Evolutionary conservation across 2,888 invertebrate species (phyloP), one percentile per base, ranked within the genome.

Genomic region (Drosophila robusta): DNA sequence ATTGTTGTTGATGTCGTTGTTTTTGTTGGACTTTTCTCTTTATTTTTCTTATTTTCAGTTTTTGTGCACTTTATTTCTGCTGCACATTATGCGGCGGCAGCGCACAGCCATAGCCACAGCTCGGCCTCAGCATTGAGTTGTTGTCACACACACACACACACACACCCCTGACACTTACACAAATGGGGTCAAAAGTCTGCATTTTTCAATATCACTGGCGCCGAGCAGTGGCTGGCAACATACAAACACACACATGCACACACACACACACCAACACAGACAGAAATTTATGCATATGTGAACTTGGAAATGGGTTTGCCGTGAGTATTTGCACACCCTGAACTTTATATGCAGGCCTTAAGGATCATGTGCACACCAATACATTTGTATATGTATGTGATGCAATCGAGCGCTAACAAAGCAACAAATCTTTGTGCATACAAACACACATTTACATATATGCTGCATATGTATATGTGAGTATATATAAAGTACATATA

Each of bases 191-290:
- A 75, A 62, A 78, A 72, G 78, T 78, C 78, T 78, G 79, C 47
- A 78, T 64, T 78, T 75, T 78, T 78, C 79, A 78, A 78, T 78
- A 78, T 68, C 78, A 79, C 42, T 75, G 78, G 78, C 78, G 78
- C 78, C 78, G 58, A 56, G 46, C 45, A 18, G 56, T 45, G 47
- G 66, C 62, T 75, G 74, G 71, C 73, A 69, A 64, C 71, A 70
- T 32, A 46, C 24, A 41, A 41, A 64, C 18, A 58, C 38, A 44
- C 18, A 49, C 29, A 52, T 29, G 42, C 12, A 56, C 2, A 52
- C 41, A 42, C 16, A 52, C 5, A 50, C 11, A n/a, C 18, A 45
- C 7, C 22, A 36, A 44, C 44, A 49, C 36, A 8, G 0, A 62
- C 46, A 51, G 32, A 52, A 50, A 70, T 57, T 55, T 62, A 74